Base-by-base conservation (phyloP, 37 sponge, comb jelly and placozoan species). In the Diacarnus erythraeanus region DNA sequence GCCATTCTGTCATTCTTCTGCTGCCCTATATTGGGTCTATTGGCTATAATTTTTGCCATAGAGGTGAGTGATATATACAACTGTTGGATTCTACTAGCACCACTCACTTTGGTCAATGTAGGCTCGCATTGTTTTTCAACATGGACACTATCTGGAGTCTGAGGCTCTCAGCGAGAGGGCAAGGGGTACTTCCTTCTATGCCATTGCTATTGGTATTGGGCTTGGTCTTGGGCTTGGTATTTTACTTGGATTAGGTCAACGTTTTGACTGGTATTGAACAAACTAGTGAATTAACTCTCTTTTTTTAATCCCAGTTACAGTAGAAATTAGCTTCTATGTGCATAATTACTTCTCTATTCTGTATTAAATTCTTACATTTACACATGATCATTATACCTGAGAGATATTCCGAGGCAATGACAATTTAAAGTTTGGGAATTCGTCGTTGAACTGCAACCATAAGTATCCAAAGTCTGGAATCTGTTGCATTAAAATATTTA, bases 141-240 rank as follows among this genome's bases (percentile, higher is more conserved):
- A 72, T 18, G 61, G 61, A 4, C 31, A 64, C 22, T 82, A 44
- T 43, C 2, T 38, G 61, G 82, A 82, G 54, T 59, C 82, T 64
- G 82, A 72, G 12, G 82, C 82, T 2, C 35, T 73, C 31, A 58
- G 82, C 31, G 37, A 59, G 8, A 38, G 82, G 36, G 74, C 82
- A 42, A 30, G 65, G 27, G 82, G 82, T 0, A 82, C 82, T 21
- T 26, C 74, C 2, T 64, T 3, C 74, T 82, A 82, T 63, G 43
- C 65, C 65, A 82, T 82, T 9, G 74, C 82, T 17, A 74, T 82
- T 42, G 82, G 82, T 0, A 41, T 82, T 1, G 65, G 82, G 36
- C 47, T 82, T 8, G 33, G 5, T 5, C 34, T 82, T 3, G 64
- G 34, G 2, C 15, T 72, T 27, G 82, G 65, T 4, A 0, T 82